A percentile compares a stretch with the other conserved stretches of the same genome.
These are phyloP conservation scores for Mimachlamys varia DNA, from an alignment of 2,888 invertebrate species.

Conservation along the genomic window DNA sequence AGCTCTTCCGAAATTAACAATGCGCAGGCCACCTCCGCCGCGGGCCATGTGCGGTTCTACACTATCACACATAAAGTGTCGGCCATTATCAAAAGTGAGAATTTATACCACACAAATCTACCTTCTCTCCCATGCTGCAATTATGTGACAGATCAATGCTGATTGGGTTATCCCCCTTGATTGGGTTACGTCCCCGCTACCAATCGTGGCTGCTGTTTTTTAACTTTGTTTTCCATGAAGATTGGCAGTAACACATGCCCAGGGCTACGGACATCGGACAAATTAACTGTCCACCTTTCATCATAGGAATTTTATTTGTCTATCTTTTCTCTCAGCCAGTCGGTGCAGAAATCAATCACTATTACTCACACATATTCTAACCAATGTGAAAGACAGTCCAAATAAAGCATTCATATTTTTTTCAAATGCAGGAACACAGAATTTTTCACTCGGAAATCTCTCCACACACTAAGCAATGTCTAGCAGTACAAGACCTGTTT, in stretches of 20 bases:
- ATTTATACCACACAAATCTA: conserved; percentile 20
- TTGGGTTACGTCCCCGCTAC: conserved; percentile 18
- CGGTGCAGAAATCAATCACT: neutral
- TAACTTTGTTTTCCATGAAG: conserved; percentile 19
- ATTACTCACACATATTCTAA: conserved; percentile 28
- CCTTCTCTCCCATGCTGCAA: neutral
- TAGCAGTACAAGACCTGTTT: neutral
- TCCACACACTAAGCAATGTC: neutral
- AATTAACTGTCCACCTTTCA: conserved; percentile 9
- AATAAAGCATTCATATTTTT: neutral
- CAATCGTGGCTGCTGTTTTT: conserved; percentile 27
- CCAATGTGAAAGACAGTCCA: neutral
- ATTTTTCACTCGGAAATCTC: neutral
- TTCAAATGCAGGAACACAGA: neutral
- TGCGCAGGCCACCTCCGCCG: neutral
- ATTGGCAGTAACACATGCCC: conserved; percentile 36
- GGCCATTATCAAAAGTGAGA: neutral
- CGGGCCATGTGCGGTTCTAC: neutral
- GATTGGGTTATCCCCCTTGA: conserved; percentile 9
- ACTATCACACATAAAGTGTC: neutral
- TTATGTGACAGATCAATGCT: conserved; percentile 32
- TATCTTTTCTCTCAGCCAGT: conserved; percentile 2
- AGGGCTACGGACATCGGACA: conserved; percentile 2
- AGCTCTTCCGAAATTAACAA: neutral
- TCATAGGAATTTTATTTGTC: neutral